Conservation (phyloP, 37 sponge, comb jelly and placozoan species). For the Amphimedon queenslandica region DNA sequence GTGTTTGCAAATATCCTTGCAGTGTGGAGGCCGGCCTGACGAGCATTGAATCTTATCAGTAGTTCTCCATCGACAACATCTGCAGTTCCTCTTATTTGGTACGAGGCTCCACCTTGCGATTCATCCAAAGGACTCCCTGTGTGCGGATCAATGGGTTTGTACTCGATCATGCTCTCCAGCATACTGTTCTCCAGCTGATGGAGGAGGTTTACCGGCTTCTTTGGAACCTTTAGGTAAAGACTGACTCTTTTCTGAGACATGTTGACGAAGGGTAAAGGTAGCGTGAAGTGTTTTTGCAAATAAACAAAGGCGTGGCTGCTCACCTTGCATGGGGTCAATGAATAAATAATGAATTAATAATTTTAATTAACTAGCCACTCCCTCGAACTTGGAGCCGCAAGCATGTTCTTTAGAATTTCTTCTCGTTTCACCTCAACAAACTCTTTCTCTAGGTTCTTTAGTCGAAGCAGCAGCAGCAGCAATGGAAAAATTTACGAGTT, state of each 20-base stretch:
- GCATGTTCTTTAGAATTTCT: too few relatives aligned
- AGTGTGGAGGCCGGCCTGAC: slow-evolving; percentile 37
- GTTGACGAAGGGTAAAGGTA: neutral
- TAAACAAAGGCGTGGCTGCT: slow-evolving; percentile 3
- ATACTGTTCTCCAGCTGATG: slow-evolving; percentile 41
- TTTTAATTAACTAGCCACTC: neutral
- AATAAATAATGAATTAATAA: neutral
- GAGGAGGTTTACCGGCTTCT: neutral
- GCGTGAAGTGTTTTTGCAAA: neutral
- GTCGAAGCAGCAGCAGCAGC: neutral
- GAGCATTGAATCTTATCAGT: slow-evolving; percentile 37
- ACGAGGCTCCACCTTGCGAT: slow-evolving; percentile 15
- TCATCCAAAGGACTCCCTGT: slow-evolving; percentile 1
- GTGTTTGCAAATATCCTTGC: slow-evolving; percentile 57
- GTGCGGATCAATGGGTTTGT: slow-evolving; percentile 32
- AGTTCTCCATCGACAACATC: slow-evolving; percentile 36
- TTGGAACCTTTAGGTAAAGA: slow-evolving; percentile 47
- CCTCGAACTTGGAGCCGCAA: too few relatives aligned
- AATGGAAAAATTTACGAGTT: slow-evolving; percentile 63
- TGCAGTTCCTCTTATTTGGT: slow-evolving; percentile 44
- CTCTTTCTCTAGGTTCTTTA: too few relatives aligned
- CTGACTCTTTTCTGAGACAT: slow-evolving; percentile 39
- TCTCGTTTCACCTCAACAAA: too few relatives aligned
- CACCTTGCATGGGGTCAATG: neutral
- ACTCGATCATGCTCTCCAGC: slow-evolving; percentile 49